Percentiles rank a stretch among this genome's conserved stretches.
Evolutionary conservation across 2,113 vertebrate species (phyloP).

Genomic region (Mus pahari): DNA sequence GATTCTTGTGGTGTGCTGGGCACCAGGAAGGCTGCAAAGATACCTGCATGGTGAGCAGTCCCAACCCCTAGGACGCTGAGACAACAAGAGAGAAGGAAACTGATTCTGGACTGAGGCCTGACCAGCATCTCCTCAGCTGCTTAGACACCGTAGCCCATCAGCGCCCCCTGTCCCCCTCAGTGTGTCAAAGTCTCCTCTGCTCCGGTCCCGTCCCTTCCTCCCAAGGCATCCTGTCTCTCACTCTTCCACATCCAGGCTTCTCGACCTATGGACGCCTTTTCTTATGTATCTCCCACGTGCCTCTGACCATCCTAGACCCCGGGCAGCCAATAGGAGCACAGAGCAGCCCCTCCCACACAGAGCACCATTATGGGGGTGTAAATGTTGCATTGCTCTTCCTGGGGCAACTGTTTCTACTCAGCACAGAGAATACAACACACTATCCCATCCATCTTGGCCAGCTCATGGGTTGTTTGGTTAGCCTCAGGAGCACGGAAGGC

Average conservation of each 20-base stretch:
- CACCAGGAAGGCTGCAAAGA: slow-evolving; percentile 86
- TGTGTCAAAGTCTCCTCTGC: too few species aligned
- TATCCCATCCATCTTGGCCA: too few species aligned
- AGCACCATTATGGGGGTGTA: neutral
- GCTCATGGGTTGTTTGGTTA: neutral
- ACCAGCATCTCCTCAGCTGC: neutral
- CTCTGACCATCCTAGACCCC: neutral
- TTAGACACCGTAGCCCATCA: neutral
- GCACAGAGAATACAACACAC: neutral
- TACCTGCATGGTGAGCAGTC: slow-evolving; percentile 83
- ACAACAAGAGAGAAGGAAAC: neutral
- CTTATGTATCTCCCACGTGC: neutral
- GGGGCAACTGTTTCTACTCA: neutral
- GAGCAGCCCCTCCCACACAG: too few species aligned
- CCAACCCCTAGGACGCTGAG: too few species aligned
- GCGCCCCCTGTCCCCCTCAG: too few species aligned
- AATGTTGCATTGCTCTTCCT: neutral
- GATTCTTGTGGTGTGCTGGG: slow-evolving; percentile 88
- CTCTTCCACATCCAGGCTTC: neutral
- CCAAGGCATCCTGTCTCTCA: neutral
- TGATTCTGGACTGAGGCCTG: neutral
- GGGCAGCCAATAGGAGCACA: neutral
- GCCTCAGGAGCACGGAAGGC: neutral
- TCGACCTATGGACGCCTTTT: neutral
- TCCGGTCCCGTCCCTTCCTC: neutral